Conservation (phyloP, 1,140 invertebrate species). For the Oedothorax gibbosus region DNA sequence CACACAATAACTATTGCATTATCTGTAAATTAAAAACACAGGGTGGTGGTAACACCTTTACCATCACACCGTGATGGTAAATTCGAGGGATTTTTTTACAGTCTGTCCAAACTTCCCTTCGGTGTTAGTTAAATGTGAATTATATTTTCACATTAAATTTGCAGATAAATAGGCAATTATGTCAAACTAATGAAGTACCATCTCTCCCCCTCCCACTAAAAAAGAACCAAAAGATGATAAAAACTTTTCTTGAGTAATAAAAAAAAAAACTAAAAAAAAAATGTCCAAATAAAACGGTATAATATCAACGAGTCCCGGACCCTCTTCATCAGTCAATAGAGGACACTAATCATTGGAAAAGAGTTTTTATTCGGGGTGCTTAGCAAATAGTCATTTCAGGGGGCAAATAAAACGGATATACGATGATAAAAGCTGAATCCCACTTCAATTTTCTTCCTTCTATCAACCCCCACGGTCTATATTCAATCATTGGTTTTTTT, state of each 20-base stretch:
- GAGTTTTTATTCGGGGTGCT: slow-evolving; percentile 41
- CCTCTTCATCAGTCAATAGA: slow-evolving; percentile 46
- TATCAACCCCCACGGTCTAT: background rate
- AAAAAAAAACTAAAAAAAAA: slow-evolving; percentile 25
- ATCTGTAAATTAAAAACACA: no score
- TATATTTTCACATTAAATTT: no score
- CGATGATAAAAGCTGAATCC: slow-evolving; percentile 45
- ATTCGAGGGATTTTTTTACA: no score
- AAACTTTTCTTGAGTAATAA: slow-evolving; percentile 1
- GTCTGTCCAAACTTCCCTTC: no score
- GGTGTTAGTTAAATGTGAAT: no score
- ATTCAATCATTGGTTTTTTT: slow-evolving; percentile 17
- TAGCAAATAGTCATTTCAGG: slow-evolving; percentile 50
- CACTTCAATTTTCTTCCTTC: slow-evolving; percentile 41
- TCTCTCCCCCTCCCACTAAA: background rate
- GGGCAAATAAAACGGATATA: slow-evolving; percentile 55
- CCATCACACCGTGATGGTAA: no score
- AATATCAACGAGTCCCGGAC: slow-evolving; percentile 26
- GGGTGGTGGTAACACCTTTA: no score
- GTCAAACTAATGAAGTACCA: no score
- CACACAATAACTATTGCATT: no score
- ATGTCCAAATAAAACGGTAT: slow-evolving; percentile 22
- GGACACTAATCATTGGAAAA: slow-evolving; percentile 51
- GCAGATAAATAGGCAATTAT: no score
- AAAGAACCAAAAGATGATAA: background rate